Evolutionary conservation across 2,113 vertebrate species (phyloP), one percentile per base, ranked within the genome.

Genomic region (Cromileptes altivelis): DNA sequence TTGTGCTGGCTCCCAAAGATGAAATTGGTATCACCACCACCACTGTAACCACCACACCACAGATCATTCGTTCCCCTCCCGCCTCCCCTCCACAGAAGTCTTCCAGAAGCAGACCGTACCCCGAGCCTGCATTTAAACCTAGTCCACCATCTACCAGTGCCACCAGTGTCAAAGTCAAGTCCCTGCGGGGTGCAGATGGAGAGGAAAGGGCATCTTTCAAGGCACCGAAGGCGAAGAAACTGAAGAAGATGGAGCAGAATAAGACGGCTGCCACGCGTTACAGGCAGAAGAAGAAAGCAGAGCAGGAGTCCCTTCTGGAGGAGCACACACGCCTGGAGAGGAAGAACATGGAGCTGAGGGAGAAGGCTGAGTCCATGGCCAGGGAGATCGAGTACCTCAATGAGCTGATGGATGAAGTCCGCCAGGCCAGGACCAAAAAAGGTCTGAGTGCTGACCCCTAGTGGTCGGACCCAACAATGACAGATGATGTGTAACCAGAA

Each of bases 231-330:
- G 85, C 97, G 81, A 99, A 97, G 85, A 99, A 97, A 15, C 27
- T 95, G 2, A 99, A 98, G 82, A 99, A 99, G 90, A 99, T 99
- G 98, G 97, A 97, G 88, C 97, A 99, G 90, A 99, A 99, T 74
- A 99, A 99, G 92, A 99, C 97, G 0, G 97, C 97, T 23, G 97
- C 97, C 45, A 98, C 97, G 0, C 94, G 97, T 0, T 99, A 99
- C 85, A 89, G 97, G 56, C 97, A 98, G 94, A 99, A 98, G 81
- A 99, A 98, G 90, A 94, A 96, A 72, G 94, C 88, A 0, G 97
- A 99, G 56, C 96, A 98, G 85, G 97, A 97, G 1, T 69, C 92
- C 0, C 93, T 98, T 6, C 53, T 85, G 1, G 86, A 88, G 0
- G 97, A 98, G 84, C 93, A 96, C 11, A 71, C 89, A 0, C 85